Evolutionary conservation across 2,113 vertebrate species (phyloP).

Genomic region (Hyperoodon ampullatus): DNA sequence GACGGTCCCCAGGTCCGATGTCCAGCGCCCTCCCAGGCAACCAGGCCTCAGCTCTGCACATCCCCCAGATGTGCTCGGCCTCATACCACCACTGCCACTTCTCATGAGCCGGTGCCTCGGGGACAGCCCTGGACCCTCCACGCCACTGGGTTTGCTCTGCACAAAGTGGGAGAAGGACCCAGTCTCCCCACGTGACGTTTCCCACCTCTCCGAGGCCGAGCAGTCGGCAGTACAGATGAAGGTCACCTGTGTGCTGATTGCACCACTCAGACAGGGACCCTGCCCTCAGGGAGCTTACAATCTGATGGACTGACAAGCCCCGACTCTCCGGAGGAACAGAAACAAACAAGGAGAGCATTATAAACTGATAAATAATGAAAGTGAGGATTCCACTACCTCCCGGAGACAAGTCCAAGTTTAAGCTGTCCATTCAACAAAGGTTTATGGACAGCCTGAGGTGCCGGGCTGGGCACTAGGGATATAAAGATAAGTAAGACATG

Average conservation of each 20-base stretch:
- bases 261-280: too few species aligned
- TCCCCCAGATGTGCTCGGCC: background rate
- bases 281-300: background rate
- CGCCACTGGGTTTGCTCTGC: too few species aligned
- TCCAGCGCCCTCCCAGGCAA: background rate
- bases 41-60: too few species aligned
- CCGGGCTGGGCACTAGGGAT: background rate
- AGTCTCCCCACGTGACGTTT: background rate
- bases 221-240: too few species aligned
- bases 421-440: background rate
- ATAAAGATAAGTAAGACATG: conserved; percentile 57
- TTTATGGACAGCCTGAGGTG: background rate
- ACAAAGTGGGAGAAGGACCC: background rate
- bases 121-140: background rate
- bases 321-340: background rate
- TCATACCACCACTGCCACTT: background rate
- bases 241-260: background rate
- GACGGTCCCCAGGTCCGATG: background rate
- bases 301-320: background rate
- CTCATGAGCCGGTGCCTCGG: background rate
- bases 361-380: background rate
- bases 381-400: background rate
- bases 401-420: background rate
- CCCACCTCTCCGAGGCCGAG: background rate
- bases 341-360: background rate